Base-by-base conservation (phyloP, 2,888 invertebrate species). In the Phyllotreta cruciferae region DNA sequence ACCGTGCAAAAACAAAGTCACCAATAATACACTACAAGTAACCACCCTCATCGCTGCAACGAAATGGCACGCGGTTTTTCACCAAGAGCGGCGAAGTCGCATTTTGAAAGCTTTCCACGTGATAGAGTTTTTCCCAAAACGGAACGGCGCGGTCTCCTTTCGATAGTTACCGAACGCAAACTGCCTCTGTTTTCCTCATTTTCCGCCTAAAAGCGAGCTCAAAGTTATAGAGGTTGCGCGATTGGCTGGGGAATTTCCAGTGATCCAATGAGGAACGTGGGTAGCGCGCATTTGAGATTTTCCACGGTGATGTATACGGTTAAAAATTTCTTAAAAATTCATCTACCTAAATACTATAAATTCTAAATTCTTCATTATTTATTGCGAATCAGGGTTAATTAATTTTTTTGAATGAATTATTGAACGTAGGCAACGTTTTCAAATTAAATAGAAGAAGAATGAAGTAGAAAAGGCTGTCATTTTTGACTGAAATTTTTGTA, bases 191-290 rank as follows among this genome's bases (percentile, higher is more conserved):
- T 70, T 67, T 68, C 68, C 64, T 62, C 56, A 66, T 54, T 65
- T 70, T 66, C 60, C 62, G 57, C 67, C 62, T 63, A 62, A 64
- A 63, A 41, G 58, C 54, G 60, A 65, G 66, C 67, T 55, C 50
- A 42, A 61, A 69, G 62, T 66, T 54, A 73, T 71, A 68, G 70
- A 66, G 69, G 71, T 52, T 60, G 61, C 65, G 62, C 63, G 73
- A 79, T 79, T 79, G 79, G 78, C 63, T 68, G 73, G 72, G 74
- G 71, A 73, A 72, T 71, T 71, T 67, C 67, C 66, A 71, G 58
- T 58, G 73, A 63, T 57, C 79, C 79, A 79, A 79, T 78, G 68
- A 70, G 72, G 75, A 64, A 66, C 61, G 68, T 68, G 69, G 66
- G 66, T 70, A 66, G 71, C 71, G 77, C 77, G 75, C 77, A 77